Conservation (phyloP, 2,888 invertebrate species). For the Monoplex corrugatus region DNA sequence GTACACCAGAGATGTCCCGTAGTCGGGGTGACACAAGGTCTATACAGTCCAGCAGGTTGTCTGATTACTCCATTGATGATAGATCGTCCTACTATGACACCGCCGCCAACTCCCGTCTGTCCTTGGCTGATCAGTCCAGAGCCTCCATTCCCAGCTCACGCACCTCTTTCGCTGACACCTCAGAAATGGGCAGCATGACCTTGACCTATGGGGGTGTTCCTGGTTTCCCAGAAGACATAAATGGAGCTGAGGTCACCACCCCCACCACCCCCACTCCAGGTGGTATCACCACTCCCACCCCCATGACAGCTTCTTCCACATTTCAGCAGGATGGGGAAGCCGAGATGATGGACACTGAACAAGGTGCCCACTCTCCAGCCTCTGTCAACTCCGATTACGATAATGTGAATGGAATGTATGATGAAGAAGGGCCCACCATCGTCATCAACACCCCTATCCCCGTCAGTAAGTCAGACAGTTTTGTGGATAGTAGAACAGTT, state of each 20-base stretch:
- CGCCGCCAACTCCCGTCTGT: conserved; percentile 75
- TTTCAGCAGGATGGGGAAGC: conserved; percentile 1
- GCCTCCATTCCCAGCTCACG: conserved; percentile 77
- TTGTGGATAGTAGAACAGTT: conserved; percentile 41
- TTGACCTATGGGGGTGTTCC: conserved; percentile 54
- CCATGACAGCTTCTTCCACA: conserved; percentile 12
- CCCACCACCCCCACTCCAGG: conserved; percentile 53
- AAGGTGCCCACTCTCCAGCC: conserved; percentile 58
- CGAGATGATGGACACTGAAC: conserved; percentile 2
- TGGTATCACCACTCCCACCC: conserved; percentile 25
- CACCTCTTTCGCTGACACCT: conserved; percentile 77
- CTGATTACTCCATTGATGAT: conserved; percentile 73
- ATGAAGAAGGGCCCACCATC: not conserved
- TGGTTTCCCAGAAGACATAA: conserved; percentile 53
- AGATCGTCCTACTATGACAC: conserved; percentile 77
- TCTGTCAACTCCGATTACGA: conserved; percentile 76
- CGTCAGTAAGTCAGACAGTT: conserved; percentile 58
- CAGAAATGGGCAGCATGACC: conserved; percentile 72
- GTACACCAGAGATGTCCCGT: conserved; percentile 55
- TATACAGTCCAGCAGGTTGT: conserved; percentile 61
- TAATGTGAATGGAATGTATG: conserved; percentile 66
- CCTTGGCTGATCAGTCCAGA: conserved; percentile 72
- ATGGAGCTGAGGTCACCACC: conserved; percentile 48
- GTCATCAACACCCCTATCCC: conserved; percentile 49
- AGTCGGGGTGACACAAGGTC: conserved; percentile 54